Base-by-base conservation (phyloP, 1,140 invertebrate genomes). In the Drosophila parabipectinata region DNA sequence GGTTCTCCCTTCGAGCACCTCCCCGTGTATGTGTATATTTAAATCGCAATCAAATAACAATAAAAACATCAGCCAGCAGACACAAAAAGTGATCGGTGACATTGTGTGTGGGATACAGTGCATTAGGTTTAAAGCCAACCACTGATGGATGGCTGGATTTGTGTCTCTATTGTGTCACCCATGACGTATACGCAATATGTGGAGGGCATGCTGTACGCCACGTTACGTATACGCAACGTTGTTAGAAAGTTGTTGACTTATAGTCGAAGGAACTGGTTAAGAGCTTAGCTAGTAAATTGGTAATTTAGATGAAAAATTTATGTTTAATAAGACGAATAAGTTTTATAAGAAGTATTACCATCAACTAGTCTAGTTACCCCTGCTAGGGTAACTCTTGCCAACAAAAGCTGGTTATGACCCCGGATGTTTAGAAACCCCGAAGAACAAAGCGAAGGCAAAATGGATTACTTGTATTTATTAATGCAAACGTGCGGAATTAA, bases 11-110 rank as follows among this genome's bases (percentile, higher is more conserved):
- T n/a, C n/a, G 30, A 26, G 15, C 45, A 18, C 63, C 47, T 48
- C 57, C 56, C 32, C 41, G 6, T 5, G 5, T 37, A 28, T 67
- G 34, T 66, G 59, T 64, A 66, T 34, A 45, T 67, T 67, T 67
- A 64, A 67, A 72, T 74, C 50, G 62, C 64, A 77, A 69, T 73
- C 72, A 77, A 77, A 76, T 76, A 78, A 66, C 54, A 72, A 78
- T 73, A 51, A 72, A 73, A 56, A 63, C 68, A 58, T 72, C 66
- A 71, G 28, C 55, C 26, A 59, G 54, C 47, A 41, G 64, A 39
- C 54, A 26, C 28, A 51, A 47, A 39, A 67, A 72, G 55, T 72
- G 54, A 72, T 68, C 63, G 60, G 47, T 64, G 63, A 53, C 63
- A 67, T 64, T 28, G 45, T 44, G 45, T 44, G 41, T 53, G 26